Base-by-base conservation (phyloP, 2,888 invertebrate species). In the Auanema freiburgensis region DNA sequence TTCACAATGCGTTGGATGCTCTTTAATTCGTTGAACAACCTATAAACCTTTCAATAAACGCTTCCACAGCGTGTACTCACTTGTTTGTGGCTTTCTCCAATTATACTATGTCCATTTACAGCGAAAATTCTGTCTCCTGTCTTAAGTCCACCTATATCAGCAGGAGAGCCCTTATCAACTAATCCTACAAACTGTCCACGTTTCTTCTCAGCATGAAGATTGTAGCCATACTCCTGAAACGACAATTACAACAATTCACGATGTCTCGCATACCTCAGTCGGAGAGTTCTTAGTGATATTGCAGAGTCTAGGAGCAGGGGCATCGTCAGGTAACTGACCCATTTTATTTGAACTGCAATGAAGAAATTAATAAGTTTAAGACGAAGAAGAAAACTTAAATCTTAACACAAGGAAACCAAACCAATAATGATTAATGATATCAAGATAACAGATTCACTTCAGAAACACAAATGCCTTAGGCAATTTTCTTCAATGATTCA, bases 1-100 rank as follows among this genome's bases (percentile, higher is more conserved):
- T 81, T 90, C 90, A 11, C 95, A 94, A 84, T 94, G 66, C 40
- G 69, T 58, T 52, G 80, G 76, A 46, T 79, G 66, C 24, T 69
- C 59, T 63, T 83, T 83, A 66, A 82, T 83, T 11, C 76, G 63
- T 23, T 70, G 71, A 16, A 82, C 82, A 10, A 83, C 81, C 79
- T 80, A 57, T 49, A 57, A 3, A 33, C 5, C 18, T 18, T 10
- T 14, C 5, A 46, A 11, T 5, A 8, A 46, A 46, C 46, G 23
- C 11, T 16, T 6, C 25, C 11, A 12, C 0, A 6, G 40, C n/a
- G 6, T 12, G 5, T 2, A 33, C 54, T 42, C 44, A 81, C 81
- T 65, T 77, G 75, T 63, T 76, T 79, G 63, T 83, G 83, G 16
- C 71, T 67, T 52, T 77, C 73, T 14, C 76, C 79, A 41, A 71